Conservation (phyloP, 2,797 vertebrate species). For the Tokudaia tokunoshimensis region DNA sequence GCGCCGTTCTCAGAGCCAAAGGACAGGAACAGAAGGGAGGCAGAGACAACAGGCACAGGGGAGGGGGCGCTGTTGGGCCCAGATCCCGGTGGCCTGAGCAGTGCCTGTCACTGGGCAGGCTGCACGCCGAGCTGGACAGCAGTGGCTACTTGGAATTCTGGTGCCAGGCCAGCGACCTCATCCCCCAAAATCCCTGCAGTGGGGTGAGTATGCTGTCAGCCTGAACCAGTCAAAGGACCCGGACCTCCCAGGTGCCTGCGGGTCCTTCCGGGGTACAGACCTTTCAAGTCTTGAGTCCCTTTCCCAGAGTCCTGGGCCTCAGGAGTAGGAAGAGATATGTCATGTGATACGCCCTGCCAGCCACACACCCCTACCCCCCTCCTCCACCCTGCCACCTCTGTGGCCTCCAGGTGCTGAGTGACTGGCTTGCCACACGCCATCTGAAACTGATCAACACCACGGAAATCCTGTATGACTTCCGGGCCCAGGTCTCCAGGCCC, state of each 20-base stretch:
- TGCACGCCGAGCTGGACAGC: slow-evolving; percentile 90
- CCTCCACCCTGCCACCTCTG: background rate
- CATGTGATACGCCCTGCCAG: background rate
- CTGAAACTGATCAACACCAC: slow-evolving; percentile 92
- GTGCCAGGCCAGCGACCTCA: slow-evolving; percentile 91
- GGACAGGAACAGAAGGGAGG: background rate
- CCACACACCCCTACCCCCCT: background rate
- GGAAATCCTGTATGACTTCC: slow-evolving; percentile 91
- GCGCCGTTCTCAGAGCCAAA: background rate
- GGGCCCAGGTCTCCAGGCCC: slow-evolving; percentile 89
- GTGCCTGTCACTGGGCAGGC: slow-evolving; percentile 86
- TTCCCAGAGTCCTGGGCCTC: background rate
- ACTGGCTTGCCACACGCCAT: slow-evolving; percentile 86
- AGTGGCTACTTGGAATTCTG: slow-evolving; percentile 89
- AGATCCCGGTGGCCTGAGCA: accelerated
- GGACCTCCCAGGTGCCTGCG: background rate
- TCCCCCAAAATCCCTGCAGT: slow-evolving; percentile 78
- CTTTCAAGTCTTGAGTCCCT: background rate
- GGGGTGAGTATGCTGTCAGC: slow-evolving; percentile 82
- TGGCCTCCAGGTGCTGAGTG: slow-evolving; percentile 84
- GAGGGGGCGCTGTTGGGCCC: too few species aligned
- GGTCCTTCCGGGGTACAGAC: background rate
- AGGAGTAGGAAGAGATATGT: background rate
- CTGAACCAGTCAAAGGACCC: background rate
- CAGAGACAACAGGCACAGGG: background rate